These are phyloP conservation scores for Ceuthmochares aereus DNA, from an alignment of 2,113 vertebrate genomes.

Conservation along the genomic window DNA sequence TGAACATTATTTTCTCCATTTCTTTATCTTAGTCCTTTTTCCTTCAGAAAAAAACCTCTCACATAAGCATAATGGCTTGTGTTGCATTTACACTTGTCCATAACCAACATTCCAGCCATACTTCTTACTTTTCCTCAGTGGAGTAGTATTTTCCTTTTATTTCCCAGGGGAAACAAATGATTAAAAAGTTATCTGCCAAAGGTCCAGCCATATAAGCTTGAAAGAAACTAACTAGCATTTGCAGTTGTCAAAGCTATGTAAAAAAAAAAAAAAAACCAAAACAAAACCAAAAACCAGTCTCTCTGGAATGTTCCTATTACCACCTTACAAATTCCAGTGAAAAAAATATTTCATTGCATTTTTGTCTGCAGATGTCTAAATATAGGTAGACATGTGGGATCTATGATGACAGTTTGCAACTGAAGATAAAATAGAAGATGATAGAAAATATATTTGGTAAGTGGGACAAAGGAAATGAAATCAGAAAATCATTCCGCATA, in stretches of 20 bases:
- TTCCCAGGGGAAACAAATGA: neutral
- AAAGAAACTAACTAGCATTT: neutral
- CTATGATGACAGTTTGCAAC: slow-evolving; percentile 39
- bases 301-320: neutral
- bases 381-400: neutral
- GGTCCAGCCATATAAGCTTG: neutral
- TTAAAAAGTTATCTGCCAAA: neutral
- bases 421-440: slow-evolving; percentile 31
- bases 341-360: slow-evolving; percentile 6
- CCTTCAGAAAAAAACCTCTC: neutral
- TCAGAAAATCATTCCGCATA: slow-evolving; percentile 20
- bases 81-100: neutral
- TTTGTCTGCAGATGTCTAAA: slow-evolving; percentile 19
- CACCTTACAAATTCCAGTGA: neutral
- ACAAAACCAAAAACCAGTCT: neutral
- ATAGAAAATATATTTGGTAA: slow-evolving; percentile 47
- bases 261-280: too few relatives aligned
- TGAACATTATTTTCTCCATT: neutral
- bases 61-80: neutral
- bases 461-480: slow-evolving; percentile 15
- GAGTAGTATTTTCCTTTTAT: neutral
- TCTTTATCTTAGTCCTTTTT: neutral
- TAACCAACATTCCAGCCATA: neutral
- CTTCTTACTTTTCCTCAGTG: neutral
- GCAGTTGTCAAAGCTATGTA: neutral